Conservation (phyloP, 2,113 vertebrate species). For the Quiscalus mexicanus region DNA sequence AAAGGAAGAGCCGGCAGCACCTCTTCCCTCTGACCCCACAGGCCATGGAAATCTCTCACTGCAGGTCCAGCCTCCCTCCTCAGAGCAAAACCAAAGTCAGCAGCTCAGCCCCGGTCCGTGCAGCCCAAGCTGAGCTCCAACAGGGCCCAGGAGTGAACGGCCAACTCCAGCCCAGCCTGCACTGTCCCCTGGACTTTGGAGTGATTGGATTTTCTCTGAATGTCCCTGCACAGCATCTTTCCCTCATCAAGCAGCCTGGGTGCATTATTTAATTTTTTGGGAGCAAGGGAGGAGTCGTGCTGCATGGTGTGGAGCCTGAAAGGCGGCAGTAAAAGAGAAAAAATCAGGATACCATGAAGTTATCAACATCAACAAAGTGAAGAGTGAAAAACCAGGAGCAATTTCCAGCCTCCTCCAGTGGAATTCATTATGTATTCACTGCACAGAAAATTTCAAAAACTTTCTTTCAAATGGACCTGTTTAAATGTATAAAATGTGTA, state of each 20-base stretch:
- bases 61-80: neutral
- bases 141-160: neutral
- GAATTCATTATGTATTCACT: slow-evolving; percentile 17
- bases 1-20: neutral
- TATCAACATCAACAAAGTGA: neutral
- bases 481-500: slow-evolving; percentile 55
- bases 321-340: neutral
- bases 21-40: too few species aligned
- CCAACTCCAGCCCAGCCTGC: neutral
- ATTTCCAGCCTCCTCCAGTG: neutral
- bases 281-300: neutral
- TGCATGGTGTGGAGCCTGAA: neutral
- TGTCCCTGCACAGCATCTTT: neutral
- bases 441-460: slow-evolving; percentile 10
- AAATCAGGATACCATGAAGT: neutral
- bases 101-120: neutral
- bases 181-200: fast-evolving
- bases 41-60: neutral
- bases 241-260: neutral
- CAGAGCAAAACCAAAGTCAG: neutral
- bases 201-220: neutral
- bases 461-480: slow-evolving; percentile 54
- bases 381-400: neutral
- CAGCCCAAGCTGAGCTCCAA: neutral
- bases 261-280: neutral